These are phyloP conservation scores for Heliopora coerulea DNA, from an alignment of 92 coral and sea anemone genomes.

Conservation along the genomic window DNA sequence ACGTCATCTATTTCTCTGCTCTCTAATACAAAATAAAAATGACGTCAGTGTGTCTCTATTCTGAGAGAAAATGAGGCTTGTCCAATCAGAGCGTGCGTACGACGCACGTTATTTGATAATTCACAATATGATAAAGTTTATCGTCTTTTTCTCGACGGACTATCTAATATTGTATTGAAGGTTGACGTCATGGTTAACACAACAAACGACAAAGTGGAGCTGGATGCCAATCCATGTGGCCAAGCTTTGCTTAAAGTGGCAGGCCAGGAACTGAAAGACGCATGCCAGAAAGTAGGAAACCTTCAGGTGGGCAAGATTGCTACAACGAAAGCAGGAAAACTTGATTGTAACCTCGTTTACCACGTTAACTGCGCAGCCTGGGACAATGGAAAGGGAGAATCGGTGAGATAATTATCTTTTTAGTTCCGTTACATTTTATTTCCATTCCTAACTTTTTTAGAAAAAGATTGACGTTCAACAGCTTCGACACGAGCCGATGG, in stretches of 20 bases:
- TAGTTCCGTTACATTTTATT: no score
- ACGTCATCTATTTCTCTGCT: no score
- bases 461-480: no score
- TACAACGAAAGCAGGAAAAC: conserved; percentile 25
- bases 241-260: conserved; percentile 35
- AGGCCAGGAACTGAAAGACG: conserved; percentile 21
- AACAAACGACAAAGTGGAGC: conserved; percentile 20
- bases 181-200: conserved; percentile 45
- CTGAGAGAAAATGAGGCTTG: no score
- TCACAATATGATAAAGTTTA: no score
- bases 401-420: not conserved
- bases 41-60: no score
- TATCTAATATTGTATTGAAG: not conserved
- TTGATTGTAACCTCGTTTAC: conserved; percentile 30
- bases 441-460: no score
- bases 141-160: not conserved
- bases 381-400: conserved; percentile 14
- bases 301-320: conserved; percentile 17
- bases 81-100: no score
- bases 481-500: no score
- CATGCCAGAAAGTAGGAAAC: conserved; percentile 15
- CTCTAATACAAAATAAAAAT: no score
- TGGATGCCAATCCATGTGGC: conserved; percentile 20
- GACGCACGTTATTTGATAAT: no score
- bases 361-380: conserved; percentile 40